phyloP scores from a whole-genome alignment of 2,888 invertebrate species.

The Yponomeuta sedellus region DNA sequence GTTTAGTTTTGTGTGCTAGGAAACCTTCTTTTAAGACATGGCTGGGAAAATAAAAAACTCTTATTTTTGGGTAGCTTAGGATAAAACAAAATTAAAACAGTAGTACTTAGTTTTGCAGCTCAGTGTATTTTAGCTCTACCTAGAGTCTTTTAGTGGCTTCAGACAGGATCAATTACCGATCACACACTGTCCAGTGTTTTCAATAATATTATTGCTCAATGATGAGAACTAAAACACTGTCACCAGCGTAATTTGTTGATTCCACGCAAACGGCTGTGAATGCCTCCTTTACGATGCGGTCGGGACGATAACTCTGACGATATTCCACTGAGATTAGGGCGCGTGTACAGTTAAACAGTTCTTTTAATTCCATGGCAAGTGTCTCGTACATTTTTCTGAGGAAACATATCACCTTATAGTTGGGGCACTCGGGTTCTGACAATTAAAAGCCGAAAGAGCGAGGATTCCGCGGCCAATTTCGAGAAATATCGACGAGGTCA shows the following conservation, averaged over 20 bases:
- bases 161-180: neutral
- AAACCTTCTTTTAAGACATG: too few species aligned
- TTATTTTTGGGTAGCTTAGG: too few species aligned
- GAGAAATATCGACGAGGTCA: constrained; percentile 74
- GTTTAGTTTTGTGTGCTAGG: too few species aligned
- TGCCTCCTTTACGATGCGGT: neutral
- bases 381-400: constrained; percentile 52
- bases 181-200: neutral
- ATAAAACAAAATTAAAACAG: too few species aligned
- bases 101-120: too few species aligned
- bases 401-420: constrained; percentile 69
- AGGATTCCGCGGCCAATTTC: constrained; percentile 70
- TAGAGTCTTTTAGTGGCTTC: neutral
- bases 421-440: constrained; percentile 63
- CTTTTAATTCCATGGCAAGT: constrained; percentile 13
- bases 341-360: constrained; percentile 13
- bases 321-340: constrained; percentile 9
- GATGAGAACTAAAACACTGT: neutral
- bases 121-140: neutral
- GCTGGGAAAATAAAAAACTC: too few species aligned
- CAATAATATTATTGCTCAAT: neutral
- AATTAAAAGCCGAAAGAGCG: constrained; percentile 74
- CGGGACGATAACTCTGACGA: constrained; percentile 8
- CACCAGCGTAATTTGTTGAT: neutral
- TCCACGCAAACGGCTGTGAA: neutral